phyloP scores from a whole-genome alignment of 2,888 invertebrate species.

The Amiota mariae region DNA sequence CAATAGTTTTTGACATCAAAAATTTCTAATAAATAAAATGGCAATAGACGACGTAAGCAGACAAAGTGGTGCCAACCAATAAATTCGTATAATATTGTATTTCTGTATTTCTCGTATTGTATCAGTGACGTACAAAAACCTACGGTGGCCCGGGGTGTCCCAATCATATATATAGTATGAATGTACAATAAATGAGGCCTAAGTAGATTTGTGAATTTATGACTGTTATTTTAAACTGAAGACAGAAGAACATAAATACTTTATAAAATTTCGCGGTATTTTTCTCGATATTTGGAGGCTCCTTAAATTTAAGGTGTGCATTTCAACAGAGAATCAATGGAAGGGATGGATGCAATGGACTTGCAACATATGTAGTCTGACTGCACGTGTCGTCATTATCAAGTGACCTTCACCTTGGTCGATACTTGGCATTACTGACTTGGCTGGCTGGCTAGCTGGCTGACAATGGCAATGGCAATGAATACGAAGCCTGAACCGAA shows the following conservation, averaged over 20 bases:
- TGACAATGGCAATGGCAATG: constrained; percentile 42
- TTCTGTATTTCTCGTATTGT: neutral
- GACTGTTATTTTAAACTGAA: no score
- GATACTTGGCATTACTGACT: neutral
- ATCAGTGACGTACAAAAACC: constrained; percentile 23
- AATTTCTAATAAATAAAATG: neutral
- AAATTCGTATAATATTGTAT: neutral
- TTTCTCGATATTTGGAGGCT: no score
- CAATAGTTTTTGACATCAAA: neutral
- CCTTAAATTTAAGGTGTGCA: no score
- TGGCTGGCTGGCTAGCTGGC: constrained; percentile 45
- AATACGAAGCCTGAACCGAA: neutral
- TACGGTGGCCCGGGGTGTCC: no score
- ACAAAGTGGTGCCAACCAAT: constrained; percentile 1
- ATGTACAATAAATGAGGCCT: no score
- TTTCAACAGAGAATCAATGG: neutral
- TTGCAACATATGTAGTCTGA: constrained; percentile 16
- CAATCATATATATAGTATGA: no score
- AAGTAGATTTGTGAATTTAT: no score
- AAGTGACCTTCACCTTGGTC: constrained; percentile 62
- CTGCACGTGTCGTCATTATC: constrained; percentile 40
- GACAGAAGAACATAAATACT: no score
- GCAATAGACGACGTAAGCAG: neutral
- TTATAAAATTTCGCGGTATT: no score
- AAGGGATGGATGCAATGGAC: neutral